Conservation (phyloP, 2,888 invertebrate genomes). For the Reticulitermes lucifugus region DNA sequence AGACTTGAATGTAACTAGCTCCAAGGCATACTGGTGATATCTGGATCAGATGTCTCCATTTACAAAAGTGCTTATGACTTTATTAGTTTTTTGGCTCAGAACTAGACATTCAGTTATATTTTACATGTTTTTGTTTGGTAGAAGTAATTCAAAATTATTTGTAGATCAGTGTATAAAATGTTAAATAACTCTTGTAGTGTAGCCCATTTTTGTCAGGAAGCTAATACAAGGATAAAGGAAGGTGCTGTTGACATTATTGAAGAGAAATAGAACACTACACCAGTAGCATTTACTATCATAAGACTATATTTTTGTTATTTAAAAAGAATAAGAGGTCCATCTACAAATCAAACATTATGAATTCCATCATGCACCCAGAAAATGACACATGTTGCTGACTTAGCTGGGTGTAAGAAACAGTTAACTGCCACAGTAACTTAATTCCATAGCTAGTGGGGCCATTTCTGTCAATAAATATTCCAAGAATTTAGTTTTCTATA, state of each 20-base stretch:
- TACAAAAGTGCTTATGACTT: neutral
- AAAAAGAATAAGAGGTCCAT: constrained; percentile 18
- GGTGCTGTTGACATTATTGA: constrained; percentile 1
- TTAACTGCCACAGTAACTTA: constrained; percentile 27
- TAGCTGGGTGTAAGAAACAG: neutral
- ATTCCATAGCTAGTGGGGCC: constrained; percentile 31
- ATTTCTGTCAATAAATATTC: constrained; percentile 31
- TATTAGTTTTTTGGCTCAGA: neutral
- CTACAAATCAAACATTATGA: neutral
- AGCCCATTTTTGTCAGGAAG: neutral
- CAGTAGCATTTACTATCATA: neutral
- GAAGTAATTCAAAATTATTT: neutral
- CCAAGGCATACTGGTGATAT: neutral
- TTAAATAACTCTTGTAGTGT: neutral
- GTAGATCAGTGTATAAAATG: neutral
- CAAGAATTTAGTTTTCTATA: constrained; percentile 5
- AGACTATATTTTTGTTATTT: constrained; percentile 25
- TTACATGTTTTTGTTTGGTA: neutral
- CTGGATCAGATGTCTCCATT: neutral
- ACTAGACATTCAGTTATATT: neutral
- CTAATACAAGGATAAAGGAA: neutral
- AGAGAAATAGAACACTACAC: constrained; percentile 5
- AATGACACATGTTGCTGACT: neutral
- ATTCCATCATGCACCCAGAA: neutral
- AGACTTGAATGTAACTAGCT: neutral